Evolutionary conservation across 2,113 vertebrate genomes (phyloP).

Genomic region (Pseudorhombus dupliciocellatus): DNA sequence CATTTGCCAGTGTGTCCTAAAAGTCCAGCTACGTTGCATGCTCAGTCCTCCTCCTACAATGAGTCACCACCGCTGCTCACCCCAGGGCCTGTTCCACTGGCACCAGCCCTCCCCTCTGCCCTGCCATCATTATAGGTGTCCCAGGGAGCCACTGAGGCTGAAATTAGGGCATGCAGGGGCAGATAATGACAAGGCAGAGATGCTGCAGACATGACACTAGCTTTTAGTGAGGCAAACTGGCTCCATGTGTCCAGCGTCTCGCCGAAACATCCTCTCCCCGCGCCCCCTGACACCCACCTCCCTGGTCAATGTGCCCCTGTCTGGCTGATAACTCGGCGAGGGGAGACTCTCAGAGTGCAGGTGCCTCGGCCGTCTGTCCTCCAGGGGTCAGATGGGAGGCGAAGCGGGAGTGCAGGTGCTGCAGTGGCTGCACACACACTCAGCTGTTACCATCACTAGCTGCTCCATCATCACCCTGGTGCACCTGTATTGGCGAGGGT

Average conservation of each 20-base stretch:
- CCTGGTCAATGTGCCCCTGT: constrained; percentile 19
- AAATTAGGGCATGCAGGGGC: constrained; percentile 78
- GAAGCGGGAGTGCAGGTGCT: constrained; percentile 65
- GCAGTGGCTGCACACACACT: constrained; percentile 33
- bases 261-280: constrained; percentile 18
- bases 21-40: constrained; percentile 52
- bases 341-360: constrained; percentile 58
- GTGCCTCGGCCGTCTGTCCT: constrained; percentile 60
- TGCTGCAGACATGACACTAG: constrained; percentile 75
- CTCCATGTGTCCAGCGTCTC: constrained; percentile 73
- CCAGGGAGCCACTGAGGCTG: constrained; percentile 66
- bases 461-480: constrained; percentile 58
- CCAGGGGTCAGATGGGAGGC: constrained; percentile 56
- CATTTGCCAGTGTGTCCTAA: constrained; percentile 33
- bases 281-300: constrained; percentile 8
- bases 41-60: constrained; percentile 33
- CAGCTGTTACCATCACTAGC: constrained; percentile 41
- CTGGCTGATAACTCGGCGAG: too few species aligned
- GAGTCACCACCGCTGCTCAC: constrained; percentile 64
- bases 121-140: constrained; percentile 78
- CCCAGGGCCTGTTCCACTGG: constrained; percentile 64
- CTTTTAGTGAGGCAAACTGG: constrained; percentile 75
- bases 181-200: constrained; percentile 83
- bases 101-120: constrained; percentile 58
- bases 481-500: constrained; percentile 57